Base-by-base conservation (phyloP, 2,888 invertebrate species). In the Cosmia pyralina region DNA sequence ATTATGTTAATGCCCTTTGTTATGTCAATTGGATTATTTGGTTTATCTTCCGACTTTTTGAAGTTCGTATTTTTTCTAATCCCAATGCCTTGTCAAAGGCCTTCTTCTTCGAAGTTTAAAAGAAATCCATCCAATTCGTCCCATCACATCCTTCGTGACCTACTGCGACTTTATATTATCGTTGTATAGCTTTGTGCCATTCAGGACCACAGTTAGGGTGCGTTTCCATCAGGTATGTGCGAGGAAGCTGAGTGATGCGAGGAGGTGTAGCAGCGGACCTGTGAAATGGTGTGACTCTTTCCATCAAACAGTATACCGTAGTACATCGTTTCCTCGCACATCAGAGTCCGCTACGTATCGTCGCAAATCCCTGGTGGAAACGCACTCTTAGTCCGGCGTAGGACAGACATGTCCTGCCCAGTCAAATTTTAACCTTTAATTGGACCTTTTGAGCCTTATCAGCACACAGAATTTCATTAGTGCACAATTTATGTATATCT, bases 1-100 rank as follows among this genome's bases (percentile, higher is more conserved):
- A 60, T 68, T 74, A 75, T 60, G 53, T 69, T 48, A 55, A 62
- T 75, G 19, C 13, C 46, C 41, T 75, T 75, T 75, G 15, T 75
- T 55, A 48, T 34, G 34, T 44, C 44, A 58, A 22, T 34, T 17
- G 10, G 28, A 55, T 71, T 41, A 63, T 71, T 72, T n/a, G 28
- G 8, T 50, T 64, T 57, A 19, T 57, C 4, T 57, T 57, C n/a
- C n/a, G 22, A 34, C 0, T 46, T 44, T 70, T 34, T 5, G 38
- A 48, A 17, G 1, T 17, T 46, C 22, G 15, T 59, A 15, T 41
- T 63, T 38, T 28, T 68, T 11, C 10, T 38, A 34, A 22, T 17
- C 4, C 4, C 8, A 62, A 38, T 34, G 6, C 28, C 15, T 10
- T 50, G 17, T 17, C 5, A 22, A 17, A 22, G 17, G 4, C 4